These are phyloP conservation scores for Sinocyclocheilus maitianheensis DNA, from an alignment of 2,113 vertebrate genomes.

Conservation along the genomic window DNA sequence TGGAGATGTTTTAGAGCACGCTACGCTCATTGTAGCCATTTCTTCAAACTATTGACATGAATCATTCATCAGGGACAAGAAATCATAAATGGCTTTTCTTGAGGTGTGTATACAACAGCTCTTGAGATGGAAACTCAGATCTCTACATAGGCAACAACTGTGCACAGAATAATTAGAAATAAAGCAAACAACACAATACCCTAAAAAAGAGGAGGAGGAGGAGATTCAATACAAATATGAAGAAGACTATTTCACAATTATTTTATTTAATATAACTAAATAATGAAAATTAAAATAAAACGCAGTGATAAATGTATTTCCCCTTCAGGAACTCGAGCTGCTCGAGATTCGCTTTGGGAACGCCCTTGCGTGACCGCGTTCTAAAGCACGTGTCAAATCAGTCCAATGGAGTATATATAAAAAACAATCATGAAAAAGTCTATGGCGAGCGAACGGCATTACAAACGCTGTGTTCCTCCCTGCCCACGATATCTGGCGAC, in stretches of 20 bases:
- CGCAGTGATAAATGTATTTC: not conserved
- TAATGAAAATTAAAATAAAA: not conserved
- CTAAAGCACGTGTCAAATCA: too few relatives aligned
- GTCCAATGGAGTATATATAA: too few relatives aligned
- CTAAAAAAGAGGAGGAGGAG: not conserved
- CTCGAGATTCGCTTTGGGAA: too few relatives aligned
- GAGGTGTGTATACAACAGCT: not conserved
- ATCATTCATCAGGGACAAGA: conserved; percentile 37
- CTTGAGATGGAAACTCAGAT: not conserved
- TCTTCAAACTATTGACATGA: conserved; percentile 1
- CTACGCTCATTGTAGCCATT: conserved; percentile 11
- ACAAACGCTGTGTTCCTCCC: too few relatives aligned
- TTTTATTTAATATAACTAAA: not conserved
- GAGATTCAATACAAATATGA: too few relatives aligned
- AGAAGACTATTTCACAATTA: not conserved
- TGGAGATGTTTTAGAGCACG: not conserved
- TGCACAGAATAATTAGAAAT: not conserved
- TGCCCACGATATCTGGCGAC: too few relatives aligned
- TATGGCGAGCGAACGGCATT: too few relatives aligned
- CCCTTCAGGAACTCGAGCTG: too few relatives aligned
- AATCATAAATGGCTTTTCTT: conserved; percentile 16
- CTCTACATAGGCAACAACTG: not conserved
- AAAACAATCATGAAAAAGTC: too few relatives aligned
- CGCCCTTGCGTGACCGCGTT: too few relatives aligned
- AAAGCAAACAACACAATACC: not conserved